Conservation (phyloP, 2,113 vertebrate species). For the Tragulus kanchil region DNA sequence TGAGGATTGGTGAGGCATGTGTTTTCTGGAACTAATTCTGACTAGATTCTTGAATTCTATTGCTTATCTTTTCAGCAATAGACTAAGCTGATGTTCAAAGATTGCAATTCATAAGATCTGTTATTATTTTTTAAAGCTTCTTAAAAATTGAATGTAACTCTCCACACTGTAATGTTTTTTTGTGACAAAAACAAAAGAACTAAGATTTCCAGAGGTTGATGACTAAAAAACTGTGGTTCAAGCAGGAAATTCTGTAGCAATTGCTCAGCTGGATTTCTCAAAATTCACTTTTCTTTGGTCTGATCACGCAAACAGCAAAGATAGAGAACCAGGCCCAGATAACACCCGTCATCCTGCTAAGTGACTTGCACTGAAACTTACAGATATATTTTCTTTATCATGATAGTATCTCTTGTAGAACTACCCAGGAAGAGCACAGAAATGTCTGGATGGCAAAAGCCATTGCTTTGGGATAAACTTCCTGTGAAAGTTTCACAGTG, state of each 20-base stretch:
- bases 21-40: background rate
- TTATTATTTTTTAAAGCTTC: background rate
- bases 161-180: background rate
- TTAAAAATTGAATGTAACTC: slow-evolving; percentile 31
- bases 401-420: background rate
- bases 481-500: background rate
- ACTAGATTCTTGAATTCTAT: slow-evolving; percentile 28
- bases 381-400: background rate
- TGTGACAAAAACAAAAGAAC: slow-evolving; percentile 11
- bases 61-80: slow-evolving; percentile 17
- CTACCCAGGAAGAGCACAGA: background rate
- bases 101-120: background rate
- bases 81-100: background rate
- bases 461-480: slow-evolving; percentile 15
- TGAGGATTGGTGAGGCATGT: background rate
- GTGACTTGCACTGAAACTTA: background rate
- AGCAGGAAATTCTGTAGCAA: background rate
- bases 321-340: background rate
- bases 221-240: background rate
- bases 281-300: background rate
- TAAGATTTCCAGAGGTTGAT: background rate
- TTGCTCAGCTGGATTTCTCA: background rate
- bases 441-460: background rate
- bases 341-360: background rate
- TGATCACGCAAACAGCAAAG: background rate